Conservation (phyloP, 37 sponge, comb jelly and placozoan species). For the Geodia barretti region DNA sequence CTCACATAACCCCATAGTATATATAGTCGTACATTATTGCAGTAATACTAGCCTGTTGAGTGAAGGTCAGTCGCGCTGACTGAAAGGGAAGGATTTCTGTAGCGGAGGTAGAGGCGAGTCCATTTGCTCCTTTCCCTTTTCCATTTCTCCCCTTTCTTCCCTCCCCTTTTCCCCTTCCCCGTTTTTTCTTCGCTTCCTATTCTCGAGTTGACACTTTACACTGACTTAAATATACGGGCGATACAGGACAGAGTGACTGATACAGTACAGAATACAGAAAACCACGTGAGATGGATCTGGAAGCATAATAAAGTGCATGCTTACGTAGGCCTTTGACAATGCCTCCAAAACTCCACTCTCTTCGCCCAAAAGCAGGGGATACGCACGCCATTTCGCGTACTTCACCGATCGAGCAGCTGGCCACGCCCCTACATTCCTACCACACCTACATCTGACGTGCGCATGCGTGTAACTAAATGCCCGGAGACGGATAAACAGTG, state of each 20-base stretch:
- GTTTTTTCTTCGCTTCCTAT: no score
- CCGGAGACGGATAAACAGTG: not conserved
- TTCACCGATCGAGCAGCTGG: no score
- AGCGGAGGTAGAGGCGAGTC: conserved; percentile 14
- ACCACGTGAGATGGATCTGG: not conserved
- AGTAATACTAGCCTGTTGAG: conserved; percentile 10
- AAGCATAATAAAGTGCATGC: not conserved
- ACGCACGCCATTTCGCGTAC: not conserved
- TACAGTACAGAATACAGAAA: not conserved
- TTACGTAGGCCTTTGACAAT: conserved; percentile 26
- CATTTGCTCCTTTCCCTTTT: not conserved
- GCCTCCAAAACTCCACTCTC: conserved; percentile 19
- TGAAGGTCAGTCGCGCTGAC: conserved; percentile 34
- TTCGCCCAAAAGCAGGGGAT: not conserved
- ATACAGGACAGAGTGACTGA: conserved; percentile 11
- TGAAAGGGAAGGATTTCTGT: conserved; percentile 2
- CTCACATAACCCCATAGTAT: no score
- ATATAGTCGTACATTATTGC: not conserved
- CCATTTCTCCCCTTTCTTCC: not conserved
- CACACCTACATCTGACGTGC: not conserved
- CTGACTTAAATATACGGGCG: not conserved
- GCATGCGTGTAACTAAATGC: not conserved
- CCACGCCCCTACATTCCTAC: no score
- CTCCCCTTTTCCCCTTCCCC: not conserved
- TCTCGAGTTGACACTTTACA: conserved; percentile 6